phyloP scores from a whole-genome alignment of 1,140 invertebrate species.

The Bursaphelenchus mucronatus region DNA sequence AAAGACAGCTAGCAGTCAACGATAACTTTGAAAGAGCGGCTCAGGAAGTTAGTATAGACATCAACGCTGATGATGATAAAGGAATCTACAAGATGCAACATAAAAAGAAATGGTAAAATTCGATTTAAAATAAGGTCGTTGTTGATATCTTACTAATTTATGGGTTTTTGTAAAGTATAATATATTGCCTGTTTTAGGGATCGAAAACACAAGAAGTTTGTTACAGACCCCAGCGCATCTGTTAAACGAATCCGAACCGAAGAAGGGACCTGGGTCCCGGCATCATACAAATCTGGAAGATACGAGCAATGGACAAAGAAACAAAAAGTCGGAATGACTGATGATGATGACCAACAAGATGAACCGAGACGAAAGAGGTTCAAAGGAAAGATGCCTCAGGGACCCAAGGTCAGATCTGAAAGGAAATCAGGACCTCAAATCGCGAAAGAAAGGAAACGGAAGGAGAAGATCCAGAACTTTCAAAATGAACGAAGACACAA shows the following conservation, averaged over 20 bases:
- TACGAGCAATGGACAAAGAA: constrained; percentile 79
- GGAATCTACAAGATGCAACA: constrained; percentile 66
- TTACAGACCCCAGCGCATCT: constrained; percentile 67
- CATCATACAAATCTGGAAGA: constrained; percentile 82
- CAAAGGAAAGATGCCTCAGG: neutral
- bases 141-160: neutral
- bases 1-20: constrained; percentile 61
- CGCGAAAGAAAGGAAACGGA: constrained; percentile 29
- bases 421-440: constrained; percentile 44
- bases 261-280: constrained; percentile 84
- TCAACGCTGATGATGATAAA: constrained; percentile 74
- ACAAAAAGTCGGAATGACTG: constrained; percentile 69
- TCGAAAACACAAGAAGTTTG: constrained; percentile 84
- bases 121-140: neutral
- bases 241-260: constrained; percentile 84
- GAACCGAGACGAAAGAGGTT: constrained; percentile 26
- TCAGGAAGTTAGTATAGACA: constrained; percentile 71
- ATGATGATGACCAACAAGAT: constrained; percentile 67
- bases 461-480: constrained; percentile 32
- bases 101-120: constrained; percentile 68
- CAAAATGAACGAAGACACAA: constrained; percentile 35
- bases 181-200: constrained; percentile 66
- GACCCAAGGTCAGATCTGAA: constrained; percentile 49
- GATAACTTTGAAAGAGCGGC: constrained; percentile 70
- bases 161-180: neutral